A percentile compares a stretch with the other conserved stretches of the same genome.
These are phyloP conservation scores for Macrosteles quadrilineatus DNA, from an alignment of 1,140 invertebrate genomes.

Conservation along the genomic window DNA sequence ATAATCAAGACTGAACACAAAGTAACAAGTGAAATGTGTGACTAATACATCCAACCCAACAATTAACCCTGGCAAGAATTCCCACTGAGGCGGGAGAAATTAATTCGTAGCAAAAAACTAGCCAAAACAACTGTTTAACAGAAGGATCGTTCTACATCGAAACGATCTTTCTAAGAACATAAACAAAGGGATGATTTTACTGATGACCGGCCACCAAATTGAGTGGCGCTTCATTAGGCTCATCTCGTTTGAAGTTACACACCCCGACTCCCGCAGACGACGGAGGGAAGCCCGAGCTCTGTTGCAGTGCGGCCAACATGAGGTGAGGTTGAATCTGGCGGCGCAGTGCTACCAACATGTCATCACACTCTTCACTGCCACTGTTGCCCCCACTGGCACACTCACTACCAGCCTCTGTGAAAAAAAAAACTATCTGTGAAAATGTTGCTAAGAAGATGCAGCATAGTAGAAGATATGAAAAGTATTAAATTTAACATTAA, in stretches of 20 bases:
- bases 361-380: conserved; percentile 53
- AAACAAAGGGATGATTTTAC: background rate
- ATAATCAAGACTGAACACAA: too few relatives aligned
- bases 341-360: conserved; percentile 64
- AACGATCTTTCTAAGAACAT: conserved; percentile 12
- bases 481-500: background rate
- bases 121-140: too few relatives aligned
- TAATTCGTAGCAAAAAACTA: too few relatives aligned
- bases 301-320: conserved; percentile 55
- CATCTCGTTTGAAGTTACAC: conserved; percentile 23
- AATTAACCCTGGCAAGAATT: too few relatives aligned
- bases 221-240: conserved; percentile 35
- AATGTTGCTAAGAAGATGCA: too few relatives aligned
- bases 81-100: too few relatives aligned
- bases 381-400: conserved; percentile 49
- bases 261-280: background rate
- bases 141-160: too few relatives aligned
- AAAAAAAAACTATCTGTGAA: too few relatives aligned
- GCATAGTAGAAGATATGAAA: too few relatives aligned
- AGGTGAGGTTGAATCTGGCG: conserved; percentile 64
- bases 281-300: conserved; percentile 19
- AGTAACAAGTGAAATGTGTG: too few relatives aligned
- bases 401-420: conserved; percentile 50
- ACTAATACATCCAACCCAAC: too few relatives aligned
- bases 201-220: conserved; percentile 37